Evolutionary conservation across 2,113 vertebrate species (phyloP), one percentile per base, ranked within the genome.

Genomic region (Amblyornis subalaris): DNA sequence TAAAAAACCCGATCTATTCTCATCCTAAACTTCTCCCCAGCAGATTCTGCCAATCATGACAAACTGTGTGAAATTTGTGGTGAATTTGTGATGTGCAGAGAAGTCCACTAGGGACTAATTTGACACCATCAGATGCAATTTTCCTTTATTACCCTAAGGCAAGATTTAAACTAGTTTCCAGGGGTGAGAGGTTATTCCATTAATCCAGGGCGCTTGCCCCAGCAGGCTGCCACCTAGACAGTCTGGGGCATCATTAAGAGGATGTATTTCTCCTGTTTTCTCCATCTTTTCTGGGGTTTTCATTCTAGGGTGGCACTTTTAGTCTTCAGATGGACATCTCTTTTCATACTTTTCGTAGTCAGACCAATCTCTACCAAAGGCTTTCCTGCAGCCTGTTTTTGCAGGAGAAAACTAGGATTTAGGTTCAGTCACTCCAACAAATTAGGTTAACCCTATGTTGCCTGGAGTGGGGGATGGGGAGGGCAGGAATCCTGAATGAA

Each of bases 141-240:
- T 95, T 80, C 73, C 60, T 96, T 95, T 94, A 88, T 95, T 92
- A 93, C 94, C 94, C 89, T 96, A 90, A 96, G 90, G 94, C 94
- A 94, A 97, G 93, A 78, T 96, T 96, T 94, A 94, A 97, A 97
- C 93, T 95, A 93, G 96, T 95, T 97, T 97, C 88, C 91, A 89
- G 87, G 72, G 95, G 92, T 97, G 85, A 96, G 93, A 95, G 95
- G 96, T 97, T 89, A 96, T 44, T 93, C 74, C 54, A 89, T 95
- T 94, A 96, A 95, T 88, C 75, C 75, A 75, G 14, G 22, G 70
- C 0, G 0, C 72, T 92, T 21, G 29, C 87, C 78, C 75, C 82
- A 72, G 76, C 85, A 91, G 87, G 54, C 84, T 95, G 88, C 76
- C 88, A 93, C 69, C 93, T 85, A 85, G 61, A 55, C 47, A 90